These are phyloP conservation scores for Dasyprocta punctata DNA, from an alignment of 2,113 vertebrate species.

Conservation along the genomic window DNA sequence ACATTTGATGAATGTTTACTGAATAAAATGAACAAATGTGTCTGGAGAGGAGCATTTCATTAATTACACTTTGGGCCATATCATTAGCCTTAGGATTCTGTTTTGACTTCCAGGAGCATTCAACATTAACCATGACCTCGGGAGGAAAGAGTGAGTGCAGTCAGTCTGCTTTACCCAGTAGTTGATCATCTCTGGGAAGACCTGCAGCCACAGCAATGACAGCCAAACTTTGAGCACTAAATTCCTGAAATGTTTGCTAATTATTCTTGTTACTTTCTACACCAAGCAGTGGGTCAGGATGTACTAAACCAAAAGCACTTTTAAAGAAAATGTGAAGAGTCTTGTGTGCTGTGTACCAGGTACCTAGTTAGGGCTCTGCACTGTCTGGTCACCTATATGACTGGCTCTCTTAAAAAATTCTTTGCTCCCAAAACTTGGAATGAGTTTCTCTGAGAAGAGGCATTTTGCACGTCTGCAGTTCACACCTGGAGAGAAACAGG, in stretches of 20 bases:
- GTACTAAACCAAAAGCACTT: background rate
- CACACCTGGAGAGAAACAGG: background rate
- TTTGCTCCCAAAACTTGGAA: background rate
- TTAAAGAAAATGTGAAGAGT: background rate
- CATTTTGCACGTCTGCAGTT: background rate
- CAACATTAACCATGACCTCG: background rate
- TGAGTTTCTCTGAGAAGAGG: background rate
- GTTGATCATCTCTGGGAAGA: conserved; percentile 20
- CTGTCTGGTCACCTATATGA: background rate
- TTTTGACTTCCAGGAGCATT: background rate
- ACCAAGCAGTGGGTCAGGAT: background rate
- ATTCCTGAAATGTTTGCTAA: background rate
- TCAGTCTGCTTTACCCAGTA: background rate
- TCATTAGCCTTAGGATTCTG: background rate
- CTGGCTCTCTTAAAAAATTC: background rate
- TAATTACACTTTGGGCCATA: background rate
- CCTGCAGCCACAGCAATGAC: background rate
- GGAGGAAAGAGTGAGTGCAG: background rate
- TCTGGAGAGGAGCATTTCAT: background rate
- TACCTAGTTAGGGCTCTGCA: background rate
- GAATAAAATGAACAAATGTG: background rate
- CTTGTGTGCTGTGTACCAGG: background rate
- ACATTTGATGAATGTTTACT: background rate
- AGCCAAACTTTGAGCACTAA: background rate
- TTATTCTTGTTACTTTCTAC: background rate